Evolutionary conservation across 2,113 vertebrate genomes (phyloP), one percentile per base, ranked within the genome.

Genomic region (Psilopsiagon aurifrons): DNA sequence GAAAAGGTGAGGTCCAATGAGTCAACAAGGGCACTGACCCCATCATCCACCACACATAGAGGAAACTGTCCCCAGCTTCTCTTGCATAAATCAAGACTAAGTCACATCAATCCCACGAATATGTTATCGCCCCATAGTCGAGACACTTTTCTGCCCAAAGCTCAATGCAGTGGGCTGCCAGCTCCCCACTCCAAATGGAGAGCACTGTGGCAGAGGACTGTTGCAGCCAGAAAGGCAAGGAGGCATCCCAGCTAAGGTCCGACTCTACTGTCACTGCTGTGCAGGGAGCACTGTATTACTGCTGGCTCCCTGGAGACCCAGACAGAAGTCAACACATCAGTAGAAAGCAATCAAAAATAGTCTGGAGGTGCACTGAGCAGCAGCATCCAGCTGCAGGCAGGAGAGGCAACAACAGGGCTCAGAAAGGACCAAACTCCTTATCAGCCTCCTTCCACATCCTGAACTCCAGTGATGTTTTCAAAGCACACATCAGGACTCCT

Each of bases 291-390:
- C 62, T 57, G 23, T 28, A 18, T 69, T 67, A 83, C 31, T 64
- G 44, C 23, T 4, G 8, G 35, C 69, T 87, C 78, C 59, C 88
- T 37, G 39, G 67, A 77, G 49, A 94, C 39, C n/a, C 67, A 49
- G 64, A 22, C 59, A 91, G 67, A 94, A 95, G 64, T 35, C 75
- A 94, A 23, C 17, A 54, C 49, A 52, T 39, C 28, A 87, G 82
- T 9, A 76, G 46, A 95, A 92, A 67, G 69, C 60, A 63, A 92
- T 91, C 84, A 41, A 88, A 94, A 84, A 28, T 20, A 79, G 70
- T 54, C 75, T 41, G 59, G 33, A 73, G 55, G 43, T 78, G 11
- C 3, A 0, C 47, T n/a, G n/a, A 69, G 55, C 18, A 23, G 63
- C 81, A 92, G 80, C 69, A 83, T 11, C 7, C 3, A 7, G 71